Evolutionary conservation across 2,113 vertebrate genomes (phyloP).

Genomic region (Hyperopisus bebe): DNA sequence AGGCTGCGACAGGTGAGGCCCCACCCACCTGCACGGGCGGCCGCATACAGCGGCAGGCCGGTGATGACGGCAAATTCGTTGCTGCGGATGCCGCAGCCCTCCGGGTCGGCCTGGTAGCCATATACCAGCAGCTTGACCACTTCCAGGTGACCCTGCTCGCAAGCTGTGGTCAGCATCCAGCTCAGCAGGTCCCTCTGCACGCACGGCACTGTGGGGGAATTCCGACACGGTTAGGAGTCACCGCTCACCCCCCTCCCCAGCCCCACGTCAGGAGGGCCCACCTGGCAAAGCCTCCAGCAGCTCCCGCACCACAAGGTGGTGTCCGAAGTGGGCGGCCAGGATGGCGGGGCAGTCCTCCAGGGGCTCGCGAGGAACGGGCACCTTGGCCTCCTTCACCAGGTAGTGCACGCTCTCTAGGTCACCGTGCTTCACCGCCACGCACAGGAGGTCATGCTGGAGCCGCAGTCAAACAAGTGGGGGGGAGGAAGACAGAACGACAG

Average conservation of each 20-base stretch:
- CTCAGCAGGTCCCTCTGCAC: constrained; percentile 71
- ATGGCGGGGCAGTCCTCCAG: constrained; percentile 74
- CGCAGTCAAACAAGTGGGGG: neutral
- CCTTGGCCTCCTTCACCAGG: constrained; percentile 66
- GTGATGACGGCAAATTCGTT: constrained; percentile 80
- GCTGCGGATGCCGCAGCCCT: constrained; percentile 69
- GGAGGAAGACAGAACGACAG: neutral
- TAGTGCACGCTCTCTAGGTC: constrained; percentile 71
- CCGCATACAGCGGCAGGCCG: constrained; percentile 79
- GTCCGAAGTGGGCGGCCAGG: constrained; percentile 74
- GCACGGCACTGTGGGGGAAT: constrained; percentile 50
- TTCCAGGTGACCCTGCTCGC: constrained; percentile 75
- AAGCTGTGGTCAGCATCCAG: constrained; percentile 83
- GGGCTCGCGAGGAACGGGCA: constrained; percentile 67
- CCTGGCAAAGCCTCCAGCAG: constrained; percentile 77
- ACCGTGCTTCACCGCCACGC: constrained; percentile 67
- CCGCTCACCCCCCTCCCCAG: neutral
- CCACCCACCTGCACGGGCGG: constrained; percentile 73
- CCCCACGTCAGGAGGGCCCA: constrained; percentile 36
- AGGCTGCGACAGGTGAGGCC: neutral
- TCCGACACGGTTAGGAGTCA: neutral
- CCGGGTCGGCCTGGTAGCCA: constrained; percentile 67
- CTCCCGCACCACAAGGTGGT: constrained; percentile 64
- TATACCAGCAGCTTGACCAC: constrained; percentile 76
- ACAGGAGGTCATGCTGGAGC: constrained; percentile 63